Base-by-base conservation (phyloP, 2,797 vertebrate genomes). In the Labroides dimidiatus region DNA sequence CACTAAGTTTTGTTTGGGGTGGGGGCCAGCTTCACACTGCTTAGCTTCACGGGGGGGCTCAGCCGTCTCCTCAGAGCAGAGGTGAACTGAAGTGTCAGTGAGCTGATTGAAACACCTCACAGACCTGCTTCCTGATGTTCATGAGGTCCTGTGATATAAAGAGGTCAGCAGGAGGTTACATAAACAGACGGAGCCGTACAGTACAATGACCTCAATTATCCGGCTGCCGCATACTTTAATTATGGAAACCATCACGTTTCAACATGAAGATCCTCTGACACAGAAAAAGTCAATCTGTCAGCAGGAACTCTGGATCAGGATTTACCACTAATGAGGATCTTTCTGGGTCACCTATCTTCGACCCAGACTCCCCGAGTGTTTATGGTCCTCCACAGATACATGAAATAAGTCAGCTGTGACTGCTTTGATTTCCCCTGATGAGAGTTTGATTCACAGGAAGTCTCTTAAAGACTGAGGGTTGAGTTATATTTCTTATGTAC, bases 201-300 rank as follows among this genome's bases (percentile, higher is more conserved):
- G 23, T 53, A 33, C 54, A 36, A 8, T 62, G 15, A 49, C 27
- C 33, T 64, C 42, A 67, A 42, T 67, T 50, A 42, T 43, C 14
- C 23, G 10, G 27, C 5, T 24, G 30, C n/a, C 17, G 49, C 20
- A 37, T 15, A 45, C 63, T 52, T 44, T 52, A 57, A 62, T 68
- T 21, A 63, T 45, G 19, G 13, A 44, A 36, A 62, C 53, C 21
- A 47, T 43, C 50, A 39, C 39, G 17, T 36, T 7, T 64, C 45
- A 48, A 17, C 11, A 21, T 50, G 45, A 45, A 51, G 67, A 50
- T 41, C 57, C 39, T 12, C 23, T 64, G 62, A 51, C 30, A 43
- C 16, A 64, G 45, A 69, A 78, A 69, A 69, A 57, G 56, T 27
- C 64, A 55, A 61, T 76, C 61, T 79, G 73, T 59, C 39, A 47